Evolutionary conservation across 2,113 vertebrate species (phyloP), one percentile per base, ranked within the genome.

Genomic region (Aviceda subcristata): DNA sequence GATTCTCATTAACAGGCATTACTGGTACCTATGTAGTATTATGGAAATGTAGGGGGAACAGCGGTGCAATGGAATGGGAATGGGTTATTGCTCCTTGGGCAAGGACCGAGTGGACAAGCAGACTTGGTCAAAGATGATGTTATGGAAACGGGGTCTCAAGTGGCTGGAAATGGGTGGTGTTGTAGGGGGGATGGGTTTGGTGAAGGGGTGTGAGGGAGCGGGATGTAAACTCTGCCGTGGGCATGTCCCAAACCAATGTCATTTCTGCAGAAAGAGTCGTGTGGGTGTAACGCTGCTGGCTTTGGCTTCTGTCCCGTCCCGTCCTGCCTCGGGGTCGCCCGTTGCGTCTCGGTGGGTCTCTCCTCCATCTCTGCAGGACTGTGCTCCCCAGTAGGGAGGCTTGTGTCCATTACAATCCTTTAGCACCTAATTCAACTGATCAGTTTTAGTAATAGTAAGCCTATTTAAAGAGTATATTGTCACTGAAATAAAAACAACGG

Each of bases 321-420:
- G 1, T 16, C 39, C 22, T 15, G 30, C 11, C 5, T 7, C 1
- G 4, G 38, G 34, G 38, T 59, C 45, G 19, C 34, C 60, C 12
- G 0, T 3, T 34, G 3, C 10, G 2, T 7, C 71, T 21, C 0
- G 9, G 29, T 12, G 46, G 36, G 32, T 4, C 51, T 1, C 7
- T 9, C 50, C 27, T 1, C 30, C 22, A 3, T 46, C 12, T 17
- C 26, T 12, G 32, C 20, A 26, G 53, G 45, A 20, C 68, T 11
- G 17, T 5, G 29, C 14, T 36, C 15, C 21, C 55, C 14, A 0
- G n/a, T 5, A 30, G 9, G 19, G 11, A 57, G 38, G 12, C 39
- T 24, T 7, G 2, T 60, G 53, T 17, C 48, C 3, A 0, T 14
- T 39, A 4, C 1, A 21, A 9, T 41, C 30, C 38, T 20, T 46